Conservation (phyloP, 2,888 invertebrate genomes). For the Macroteleia sp. region DNA sequence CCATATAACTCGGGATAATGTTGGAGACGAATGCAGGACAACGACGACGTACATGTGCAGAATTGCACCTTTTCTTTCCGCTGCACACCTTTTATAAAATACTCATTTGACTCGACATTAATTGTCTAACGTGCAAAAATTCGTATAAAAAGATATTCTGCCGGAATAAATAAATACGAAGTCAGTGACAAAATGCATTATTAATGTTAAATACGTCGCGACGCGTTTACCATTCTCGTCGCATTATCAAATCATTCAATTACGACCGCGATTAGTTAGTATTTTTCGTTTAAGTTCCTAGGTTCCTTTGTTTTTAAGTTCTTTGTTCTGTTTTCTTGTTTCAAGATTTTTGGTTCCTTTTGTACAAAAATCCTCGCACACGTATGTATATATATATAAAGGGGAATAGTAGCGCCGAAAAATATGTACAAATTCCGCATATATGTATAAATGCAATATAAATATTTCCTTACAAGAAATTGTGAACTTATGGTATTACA, state of each 20-base stretch:
- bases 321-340: no score
- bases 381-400: conserved; percentile 44
- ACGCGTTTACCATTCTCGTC: no score
- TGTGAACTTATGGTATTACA: conserved; percentile 43
- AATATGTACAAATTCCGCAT: conserved; percentile 59
- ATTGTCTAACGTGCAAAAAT: conserved; percentile 21
- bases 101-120: conserved; percentile 6
- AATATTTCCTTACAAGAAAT: conserved; percentile 44
- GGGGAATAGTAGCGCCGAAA: conserved; percentile 43
- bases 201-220: no score
- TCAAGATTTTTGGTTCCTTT: no score
- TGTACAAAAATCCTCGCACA: conserved; percentile 55
- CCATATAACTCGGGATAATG: conserved; percentile 65
- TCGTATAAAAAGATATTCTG: conserved; percentile 29
- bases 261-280: no score
- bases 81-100: conserved; percentile 18
- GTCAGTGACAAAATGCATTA: not conserved
- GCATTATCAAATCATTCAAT: no score
- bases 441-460: conserved; percentile 62
- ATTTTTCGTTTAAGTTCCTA: no score
- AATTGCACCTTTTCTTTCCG: no score
- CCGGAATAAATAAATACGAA: not conserved
- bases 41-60: no score
- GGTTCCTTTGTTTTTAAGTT: no score
- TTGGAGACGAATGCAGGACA: no score